Conservation (phyloP, 2,888 invertebrate genomes). For the Ormia ochracea region DNA sequence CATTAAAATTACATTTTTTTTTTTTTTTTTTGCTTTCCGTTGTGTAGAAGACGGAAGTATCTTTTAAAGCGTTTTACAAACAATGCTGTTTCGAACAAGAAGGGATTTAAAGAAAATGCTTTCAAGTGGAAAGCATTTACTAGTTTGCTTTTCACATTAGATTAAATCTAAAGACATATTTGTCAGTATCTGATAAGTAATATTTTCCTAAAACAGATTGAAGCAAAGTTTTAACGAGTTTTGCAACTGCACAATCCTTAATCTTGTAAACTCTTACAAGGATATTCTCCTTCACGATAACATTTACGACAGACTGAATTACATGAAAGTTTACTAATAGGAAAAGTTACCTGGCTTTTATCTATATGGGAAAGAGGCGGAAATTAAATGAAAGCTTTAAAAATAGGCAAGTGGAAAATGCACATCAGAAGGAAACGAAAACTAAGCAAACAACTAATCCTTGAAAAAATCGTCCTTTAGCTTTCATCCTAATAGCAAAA, state of each 20-base stretch:
- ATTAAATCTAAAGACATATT: background rate
- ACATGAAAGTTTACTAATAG: background rate
- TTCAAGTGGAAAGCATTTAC: background rate
- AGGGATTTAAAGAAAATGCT: background rate
- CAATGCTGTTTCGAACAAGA: background rate
- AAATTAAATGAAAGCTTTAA: slow-evolving; percentile 36
- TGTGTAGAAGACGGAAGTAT: background rate
- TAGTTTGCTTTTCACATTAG: background rate
- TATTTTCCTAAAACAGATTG: no score
- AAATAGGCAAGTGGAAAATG: slow-evolving; percentile 32
- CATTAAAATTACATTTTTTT: slow-evolving; percentile 27
- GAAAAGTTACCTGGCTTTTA: slow-evolving; percentile 16
- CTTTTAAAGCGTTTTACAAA: slow-evolving; percentile 7
- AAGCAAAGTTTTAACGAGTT: background rate
- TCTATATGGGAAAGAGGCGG: background rate
- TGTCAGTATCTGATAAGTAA: slow-evolving; percentile 1
- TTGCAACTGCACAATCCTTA: background rate
- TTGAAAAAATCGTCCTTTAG: background rate
- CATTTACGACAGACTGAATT: background rate
- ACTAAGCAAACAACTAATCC: no score
- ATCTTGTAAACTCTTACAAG: background rate
- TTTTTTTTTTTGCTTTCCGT: background rate
- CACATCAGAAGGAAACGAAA: slow-evolving; percentile 7
- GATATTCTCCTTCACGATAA: background rate
- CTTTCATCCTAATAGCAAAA: background rate